Evolutionary conservation across 2,797 vertebrate species (phyloP), one percentile per base, ranked within the genome.

Genomic region (Acipenser ruthenus): DNA sequence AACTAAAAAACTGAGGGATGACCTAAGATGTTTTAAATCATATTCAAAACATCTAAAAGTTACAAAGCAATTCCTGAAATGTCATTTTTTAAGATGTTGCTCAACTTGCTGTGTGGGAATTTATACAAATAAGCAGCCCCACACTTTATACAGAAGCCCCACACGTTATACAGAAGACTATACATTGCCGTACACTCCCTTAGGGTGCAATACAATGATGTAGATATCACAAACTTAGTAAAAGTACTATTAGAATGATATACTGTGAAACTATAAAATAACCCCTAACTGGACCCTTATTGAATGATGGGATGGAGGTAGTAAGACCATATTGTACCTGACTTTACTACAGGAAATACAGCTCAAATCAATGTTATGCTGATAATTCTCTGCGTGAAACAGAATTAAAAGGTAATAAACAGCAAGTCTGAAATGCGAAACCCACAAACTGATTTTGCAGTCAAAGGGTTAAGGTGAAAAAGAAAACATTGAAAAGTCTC

Each of bases 71-170:
- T 37, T 37, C 37, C 37, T 37, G 37, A 37, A 37, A 37, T 37
- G 37, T 5, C 37, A 37, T 37, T 37, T 37, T 37, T 37, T 37
- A 68, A 23, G 63, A 66, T 65, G 70, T n/a, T 37, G 37, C 37
- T 37, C 37, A 37, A 37, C 37, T 37, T 37, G 37, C 5, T 56
- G 37, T 37, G 37, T 63, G 66, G 51, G 73, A 49, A 55, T 55
- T 68, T 76, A 0, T 70, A 66, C 74, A 72, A 78, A 75, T 71
- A 61, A 53, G 72, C 70, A 67, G 71, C 18, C 11, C n/a, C 12
- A 8, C 9, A n/a, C 47, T 6, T 7, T 15, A n/a, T 18, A 56
- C 12, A 49, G 7, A 13, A 67, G 71, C 18, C 11, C n/a, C 12
- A 8, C 9, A 12, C 37, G 6, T 7, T 13, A n/a, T 23, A 56